phyloP scores from a whole-genome alignment of 2,113 vertebrate species.

The Pseudorectes ferrugineus region DNA sequence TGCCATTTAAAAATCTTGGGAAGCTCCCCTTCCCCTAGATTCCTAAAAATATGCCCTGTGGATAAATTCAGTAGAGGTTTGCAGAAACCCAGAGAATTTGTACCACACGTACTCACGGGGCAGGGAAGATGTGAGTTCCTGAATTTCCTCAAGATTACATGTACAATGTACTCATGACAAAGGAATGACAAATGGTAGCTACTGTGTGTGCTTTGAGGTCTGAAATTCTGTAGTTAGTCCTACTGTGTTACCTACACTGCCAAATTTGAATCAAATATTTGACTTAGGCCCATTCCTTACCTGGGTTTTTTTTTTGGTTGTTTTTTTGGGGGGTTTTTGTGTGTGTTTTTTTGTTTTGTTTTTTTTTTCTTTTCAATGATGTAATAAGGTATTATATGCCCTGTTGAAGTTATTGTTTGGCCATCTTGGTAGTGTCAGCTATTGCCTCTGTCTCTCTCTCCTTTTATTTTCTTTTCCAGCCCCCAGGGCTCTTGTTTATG shows the following conservation, averaged over 20 bases:
- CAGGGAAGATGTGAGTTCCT: neutral
- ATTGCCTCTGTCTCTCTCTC: neutral
- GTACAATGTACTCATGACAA: neutral
- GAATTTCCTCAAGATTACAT: neutral
- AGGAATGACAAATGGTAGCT: neutral
- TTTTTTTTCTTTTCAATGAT: neutral
- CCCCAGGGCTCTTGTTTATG: neutral
- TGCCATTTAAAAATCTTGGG: neutral
- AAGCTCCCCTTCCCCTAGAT: neutral
- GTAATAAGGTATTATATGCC: neutral
- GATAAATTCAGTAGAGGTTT: neutral
- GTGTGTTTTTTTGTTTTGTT: rapidly evolving
- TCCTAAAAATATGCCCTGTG: neutral
- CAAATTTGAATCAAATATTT: neutral
- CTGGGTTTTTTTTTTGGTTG: neutral
- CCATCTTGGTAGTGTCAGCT: neutral
- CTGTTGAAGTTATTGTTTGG: neutral
- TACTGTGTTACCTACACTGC: neutral
- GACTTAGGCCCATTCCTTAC: neutral
- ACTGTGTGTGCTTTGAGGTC: neutral
- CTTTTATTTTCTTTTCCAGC: neutral
- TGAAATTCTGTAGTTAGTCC: neutral
- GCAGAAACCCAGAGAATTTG: neutral
- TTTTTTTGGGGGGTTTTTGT: neutral
- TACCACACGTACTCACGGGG: neutral